These are phyloP conservation scores for Drosophila takahashii DNA, from an alignment of 1,140 invertebrate genomes.

Conservation along the genomic window DNA sequence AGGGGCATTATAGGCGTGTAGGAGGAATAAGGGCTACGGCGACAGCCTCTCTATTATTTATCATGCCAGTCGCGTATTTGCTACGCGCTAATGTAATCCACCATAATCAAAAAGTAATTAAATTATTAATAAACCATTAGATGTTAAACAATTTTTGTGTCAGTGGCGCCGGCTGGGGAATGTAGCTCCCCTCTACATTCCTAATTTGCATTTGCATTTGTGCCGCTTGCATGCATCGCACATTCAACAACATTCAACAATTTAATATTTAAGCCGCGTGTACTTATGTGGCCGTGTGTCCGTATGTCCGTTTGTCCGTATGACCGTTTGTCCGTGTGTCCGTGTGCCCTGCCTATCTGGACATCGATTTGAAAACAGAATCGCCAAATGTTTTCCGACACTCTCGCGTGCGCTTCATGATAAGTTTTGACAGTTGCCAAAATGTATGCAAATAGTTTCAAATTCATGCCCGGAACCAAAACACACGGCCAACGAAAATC, in stretches of 20 bases:
- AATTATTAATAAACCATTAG: conserved; percentile 83
- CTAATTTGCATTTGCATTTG: conserved; percentile 49
- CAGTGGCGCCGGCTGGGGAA: conserved; percentile 18
- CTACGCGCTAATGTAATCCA: conserved; percentile 74
- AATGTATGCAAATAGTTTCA: conserved; percentile 61
- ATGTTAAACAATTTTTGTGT: conserved; percentile 77
- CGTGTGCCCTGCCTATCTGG: conserved; percentile 37
- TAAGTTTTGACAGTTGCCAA: conserved; percentile 72
- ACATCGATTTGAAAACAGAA: conserved; percentile 71
- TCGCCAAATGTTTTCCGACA: conserved; percentile 57
- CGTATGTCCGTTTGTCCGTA: conserved; percentile 3
- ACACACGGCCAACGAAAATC: conserved; percentile 25
- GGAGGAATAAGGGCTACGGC: neutral
- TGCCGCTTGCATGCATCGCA: conserved; percentile 13
- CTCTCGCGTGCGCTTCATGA: conserved; percentile 50
- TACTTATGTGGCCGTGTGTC: conserved; percentile 27
- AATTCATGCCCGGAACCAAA: conserved; percentile 14
- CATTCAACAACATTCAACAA: conserved; percentile 57
- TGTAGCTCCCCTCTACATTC: no score
- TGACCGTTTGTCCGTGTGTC: conserved; percentile 7
- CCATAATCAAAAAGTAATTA: conserved; percentile 83
- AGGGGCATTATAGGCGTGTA: conserved; percentile 1
- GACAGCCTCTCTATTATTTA: conserved; percentile 48
- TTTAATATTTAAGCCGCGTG: conserved; percentile 67
- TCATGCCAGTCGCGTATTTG: conserved; percentile 59